phyloP scores from a whole-genome alignment of 2,797 vertebrate species.

The Alauda arvensis region DNA sequence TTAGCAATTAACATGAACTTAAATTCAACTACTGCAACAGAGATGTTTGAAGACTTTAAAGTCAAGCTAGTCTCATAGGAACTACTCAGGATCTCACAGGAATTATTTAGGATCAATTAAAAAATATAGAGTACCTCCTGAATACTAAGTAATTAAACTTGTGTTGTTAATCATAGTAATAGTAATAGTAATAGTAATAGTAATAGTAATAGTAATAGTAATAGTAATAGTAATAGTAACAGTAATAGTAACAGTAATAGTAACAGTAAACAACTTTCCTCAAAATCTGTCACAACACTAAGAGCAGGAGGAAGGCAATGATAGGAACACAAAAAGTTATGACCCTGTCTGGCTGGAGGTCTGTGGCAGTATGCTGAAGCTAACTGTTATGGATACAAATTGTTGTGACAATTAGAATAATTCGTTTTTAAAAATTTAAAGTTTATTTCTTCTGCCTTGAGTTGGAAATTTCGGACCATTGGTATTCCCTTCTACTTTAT shows the following conservation, averaged over 20 bases:
- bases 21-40: background rate
- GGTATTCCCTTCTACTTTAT: background rate
- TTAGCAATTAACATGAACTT: background rate
- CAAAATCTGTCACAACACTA: background rate
- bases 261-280: background rate
- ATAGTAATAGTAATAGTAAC: no score
- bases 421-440: background rate
- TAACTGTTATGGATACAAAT: background rate
- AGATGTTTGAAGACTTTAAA: background rate
- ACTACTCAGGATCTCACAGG: no score
- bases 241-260: no score
- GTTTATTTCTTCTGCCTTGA: background rate
- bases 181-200: no score
- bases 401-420: background rate
- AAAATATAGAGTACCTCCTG: background rate
- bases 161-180: no score
- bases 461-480: background rate
- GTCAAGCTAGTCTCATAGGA: background rate
- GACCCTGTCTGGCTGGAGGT: background rate
- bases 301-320: background rate
- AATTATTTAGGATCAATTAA: background rate
- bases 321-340: background rate
- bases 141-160: background rate
- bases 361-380: background rate
- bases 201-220: background rate